A percentile compares a stretch with the other conserved stretches of the same genome.
Evolutionary conservation across 2,113 vertebrate genomes (phyloP).

Genomic region (Hypanus sabinus): DNA sequence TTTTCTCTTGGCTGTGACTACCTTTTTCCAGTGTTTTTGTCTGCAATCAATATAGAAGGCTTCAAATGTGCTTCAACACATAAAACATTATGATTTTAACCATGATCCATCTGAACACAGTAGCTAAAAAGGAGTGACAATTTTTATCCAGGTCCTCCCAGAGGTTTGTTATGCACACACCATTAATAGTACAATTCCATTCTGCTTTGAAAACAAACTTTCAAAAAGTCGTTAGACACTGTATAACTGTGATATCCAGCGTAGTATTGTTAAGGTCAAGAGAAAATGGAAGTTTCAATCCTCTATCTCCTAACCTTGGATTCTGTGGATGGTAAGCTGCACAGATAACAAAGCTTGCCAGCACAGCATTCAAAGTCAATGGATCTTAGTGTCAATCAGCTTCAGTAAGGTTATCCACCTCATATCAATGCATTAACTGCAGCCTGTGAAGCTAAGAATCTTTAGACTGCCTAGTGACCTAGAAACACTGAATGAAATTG

Average conservation of each 20-base stretch:
- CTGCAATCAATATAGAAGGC: background rate
- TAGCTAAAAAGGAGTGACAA: background rate
- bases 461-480: background rate
- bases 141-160: background rate
- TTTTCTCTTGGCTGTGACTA: too few species aligned
- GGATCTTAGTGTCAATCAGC: background rate
- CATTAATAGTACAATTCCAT: background rate
- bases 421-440: background rate
- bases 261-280: background rate
- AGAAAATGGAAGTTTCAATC: background rate
- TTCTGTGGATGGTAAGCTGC: background rate
- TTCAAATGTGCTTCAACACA: background rate
- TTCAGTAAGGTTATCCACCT: background rate
- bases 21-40: background rate
- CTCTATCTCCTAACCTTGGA: too few species aligned
- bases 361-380: background rate
- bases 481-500: background rate
- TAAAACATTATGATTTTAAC: background rate
- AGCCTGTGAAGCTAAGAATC: background rate
- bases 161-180: background rate
- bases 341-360: background rate
- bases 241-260: background rate
- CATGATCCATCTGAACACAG: background rate
- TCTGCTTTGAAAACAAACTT: background rate
- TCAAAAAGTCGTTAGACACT: background rate